A percentile compares a stretch with the other conserved stretches of the same genome.
Conservation (phyloP, 37 sponge, comb jelly and placozoan species). For the Chondrosia reniformis region DNA sequence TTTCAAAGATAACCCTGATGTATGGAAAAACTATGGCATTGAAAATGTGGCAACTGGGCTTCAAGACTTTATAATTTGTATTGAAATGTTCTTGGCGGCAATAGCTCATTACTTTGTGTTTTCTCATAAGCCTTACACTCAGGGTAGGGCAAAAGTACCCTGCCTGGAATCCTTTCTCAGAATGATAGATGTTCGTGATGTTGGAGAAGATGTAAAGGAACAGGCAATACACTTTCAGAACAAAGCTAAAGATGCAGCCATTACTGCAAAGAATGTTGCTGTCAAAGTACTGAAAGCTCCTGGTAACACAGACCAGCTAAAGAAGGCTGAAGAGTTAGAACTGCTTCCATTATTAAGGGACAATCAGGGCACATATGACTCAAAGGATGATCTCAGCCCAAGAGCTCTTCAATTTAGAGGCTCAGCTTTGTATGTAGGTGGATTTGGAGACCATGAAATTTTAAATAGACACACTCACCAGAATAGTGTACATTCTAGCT, state of each 20-base stretch:
- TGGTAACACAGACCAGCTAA: neutral
- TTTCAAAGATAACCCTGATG: conserved; percentile 8
- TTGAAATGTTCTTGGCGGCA: conserved; percentile 90
- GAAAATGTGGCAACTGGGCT: conserved; percentile 51
- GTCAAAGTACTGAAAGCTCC: neutral
- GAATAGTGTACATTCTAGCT: too few relatives aligned
- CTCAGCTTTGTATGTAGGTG: too few relatives aligned
- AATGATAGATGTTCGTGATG: conserved; percentile 82
- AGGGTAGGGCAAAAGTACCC: conserved; percentile 65
- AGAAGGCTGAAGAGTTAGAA: neutral
- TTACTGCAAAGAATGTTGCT: conserved; percentile 2
- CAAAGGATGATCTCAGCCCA: neutral
- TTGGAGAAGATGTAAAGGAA: conserved; percentile 61
- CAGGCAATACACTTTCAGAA: conserved; percentile 23
- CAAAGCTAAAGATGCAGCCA: conserved; percentile 8
- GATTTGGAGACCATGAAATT: too few relatives aligned
- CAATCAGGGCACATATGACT: neutral
- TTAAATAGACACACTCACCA: too few relatives aligned
- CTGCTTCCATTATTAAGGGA: neutral
- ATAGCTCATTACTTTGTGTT: conserved; percentile 86
- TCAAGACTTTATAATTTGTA: conserved; percentile 80
- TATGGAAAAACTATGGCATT: conserved; percentile 53
- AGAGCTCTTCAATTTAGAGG: neutral
- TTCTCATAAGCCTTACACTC: conserved; percentile 84
- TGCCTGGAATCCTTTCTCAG: conserved; percentile 56